phyloP scores from a whole-genome alignment of 1,140 invertebrate genomes.

The Leptinotarsa defecta region DNA sequence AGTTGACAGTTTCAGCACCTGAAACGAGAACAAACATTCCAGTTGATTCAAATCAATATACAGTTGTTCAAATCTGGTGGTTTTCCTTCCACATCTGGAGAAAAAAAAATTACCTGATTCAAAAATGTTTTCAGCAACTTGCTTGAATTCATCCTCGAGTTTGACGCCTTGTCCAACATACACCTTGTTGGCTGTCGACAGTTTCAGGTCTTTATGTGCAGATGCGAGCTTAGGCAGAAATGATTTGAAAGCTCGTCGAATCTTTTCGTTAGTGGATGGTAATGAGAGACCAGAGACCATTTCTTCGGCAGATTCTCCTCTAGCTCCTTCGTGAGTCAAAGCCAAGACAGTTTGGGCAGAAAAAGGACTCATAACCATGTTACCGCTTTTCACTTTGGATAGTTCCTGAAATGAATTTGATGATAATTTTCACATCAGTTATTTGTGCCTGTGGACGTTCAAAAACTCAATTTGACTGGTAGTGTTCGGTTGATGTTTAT shows the following conservation, averaged over 20 bases:
- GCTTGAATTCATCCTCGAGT: constrained; percentile 16
- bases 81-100: constrained; percentile 44
- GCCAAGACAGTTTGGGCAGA: constrained; percentile 18
- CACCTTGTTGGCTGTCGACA: constrained; percentile 12
- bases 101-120: constrained; percentile 53
- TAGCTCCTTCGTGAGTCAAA: constrained; percentile 13
- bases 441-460: too few relatives aligned
- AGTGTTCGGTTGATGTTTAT: too few relatives aligned
- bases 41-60: too few relatives aligned
- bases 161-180: constrained; percentile 8
- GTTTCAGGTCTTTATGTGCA: not conserved
- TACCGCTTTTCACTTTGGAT: constrained; percentile 12
- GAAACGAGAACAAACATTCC: constrained; percentile 17
- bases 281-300: not conserved
- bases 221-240: not conserved
- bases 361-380: constrained; percentile 16
- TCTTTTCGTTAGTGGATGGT: not conserved
- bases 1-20: constrained; percentile 62
- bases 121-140: constrained; percentile 15
- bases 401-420: not conserved
- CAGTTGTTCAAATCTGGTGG: too few relatives aligned
- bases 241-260: not conserved
- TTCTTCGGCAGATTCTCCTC: not conserved
- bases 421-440: too few relatives aligned
- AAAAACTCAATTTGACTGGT: too few relatives aligned